These are phyloP conservation scores for Geococcyx californianus DNA, from an alignment of 2,113 vertebrate genomes.

Conservation along the genomic window DNA sequence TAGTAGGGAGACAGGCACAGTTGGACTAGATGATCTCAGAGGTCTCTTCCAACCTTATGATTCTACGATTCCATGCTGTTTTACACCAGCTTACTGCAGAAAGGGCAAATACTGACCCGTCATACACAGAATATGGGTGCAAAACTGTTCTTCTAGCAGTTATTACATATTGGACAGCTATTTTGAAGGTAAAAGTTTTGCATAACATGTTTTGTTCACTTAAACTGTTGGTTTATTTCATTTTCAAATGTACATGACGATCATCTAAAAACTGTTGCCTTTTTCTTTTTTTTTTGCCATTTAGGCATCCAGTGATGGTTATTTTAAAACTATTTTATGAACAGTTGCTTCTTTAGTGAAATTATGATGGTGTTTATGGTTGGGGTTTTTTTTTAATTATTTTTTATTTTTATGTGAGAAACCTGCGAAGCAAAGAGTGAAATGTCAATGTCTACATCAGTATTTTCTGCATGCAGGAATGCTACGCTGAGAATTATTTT, in stretches of 20 bases:
- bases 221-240: not conserved
- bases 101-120: not conserved
- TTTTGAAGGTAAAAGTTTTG: not conserved
- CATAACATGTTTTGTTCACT: not conserved
- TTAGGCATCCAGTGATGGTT: not conserved
- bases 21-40: no score
- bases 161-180: not conserved
- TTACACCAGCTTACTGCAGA: not conserved
- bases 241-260: not conserved
- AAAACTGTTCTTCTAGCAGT: not conserved
- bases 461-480: not conserved
- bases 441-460: not conserved
- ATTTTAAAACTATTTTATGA: not conserved
- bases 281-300: not conserved
- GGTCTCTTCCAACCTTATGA: no score
- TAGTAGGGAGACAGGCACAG: no score
- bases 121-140: fast-evolving
- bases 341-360: not conserved
- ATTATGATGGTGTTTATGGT: not conserved
- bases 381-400: not conserved
- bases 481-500: not conserved
- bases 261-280: not conserved
- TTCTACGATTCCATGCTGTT: no score
- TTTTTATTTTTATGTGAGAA: not conserved
- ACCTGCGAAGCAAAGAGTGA: not conserved